These are phyloP conservation scores for Listrodromus nycthemerus DNA, from an alignment of 2,888 invertebrate genomes.

Conservation along the genomic window DNA sequence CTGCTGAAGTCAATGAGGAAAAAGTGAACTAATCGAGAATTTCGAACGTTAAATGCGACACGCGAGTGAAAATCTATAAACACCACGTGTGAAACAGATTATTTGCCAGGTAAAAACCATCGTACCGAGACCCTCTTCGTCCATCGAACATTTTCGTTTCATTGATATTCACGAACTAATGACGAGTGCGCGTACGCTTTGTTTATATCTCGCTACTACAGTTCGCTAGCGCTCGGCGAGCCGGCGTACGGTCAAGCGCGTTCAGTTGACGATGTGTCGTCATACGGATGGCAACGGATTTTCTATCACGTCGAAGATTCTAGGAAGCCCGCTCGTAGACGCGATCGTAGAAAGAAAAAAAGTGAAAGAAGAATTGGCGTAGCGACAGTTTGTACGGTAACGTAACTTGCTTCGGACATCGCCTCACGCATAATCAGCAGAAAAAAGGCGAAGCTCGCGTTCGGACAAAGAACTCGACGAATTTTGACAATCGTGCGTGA, in stretches of 20 bases:
- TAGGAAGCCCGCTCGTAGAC: background rate
- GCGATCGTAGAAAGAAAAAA: background rate
- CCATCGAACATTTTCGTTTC: background rate
- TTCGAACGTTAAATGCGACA: background rate
- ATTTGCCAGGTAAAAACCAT: background rate
- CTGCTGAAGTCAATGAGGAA: background rate
- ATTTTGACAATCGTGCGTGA: background rate
- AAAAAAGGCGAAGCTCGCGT: background rate
- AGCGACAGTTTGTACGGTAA: background rate
- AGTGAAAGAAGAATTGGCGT: background rate
- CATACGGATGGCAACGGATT: slow-evolving; percentile 8
- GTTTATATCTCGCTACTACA: slow-evolving; percentile 12
- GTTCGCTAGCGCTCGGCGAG: background rate
- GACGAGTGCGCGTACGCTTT: slow-evolving; percentile 16
- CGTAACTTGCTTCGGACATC: background rate
- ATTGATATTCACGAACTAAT: slow-evolving; percentile 7
- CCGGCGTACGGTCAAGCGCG: slow-evolving; percentile 1
- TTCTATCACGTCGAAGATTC: background rate
- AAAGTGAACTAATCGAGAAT: background rate
- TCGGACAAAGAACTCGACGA: background rate
- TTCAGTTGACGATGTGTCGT: slow-evolving; percentile 32
- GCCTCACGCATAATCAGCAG: no score
- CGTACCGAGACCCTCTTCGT: background rate
- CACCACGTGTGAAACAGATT: background rate
- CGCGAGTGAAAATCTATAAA: background rate